Conservation (phyloP, 2,797 vertebrate genomes). For the Varecia variegata region DNA sequence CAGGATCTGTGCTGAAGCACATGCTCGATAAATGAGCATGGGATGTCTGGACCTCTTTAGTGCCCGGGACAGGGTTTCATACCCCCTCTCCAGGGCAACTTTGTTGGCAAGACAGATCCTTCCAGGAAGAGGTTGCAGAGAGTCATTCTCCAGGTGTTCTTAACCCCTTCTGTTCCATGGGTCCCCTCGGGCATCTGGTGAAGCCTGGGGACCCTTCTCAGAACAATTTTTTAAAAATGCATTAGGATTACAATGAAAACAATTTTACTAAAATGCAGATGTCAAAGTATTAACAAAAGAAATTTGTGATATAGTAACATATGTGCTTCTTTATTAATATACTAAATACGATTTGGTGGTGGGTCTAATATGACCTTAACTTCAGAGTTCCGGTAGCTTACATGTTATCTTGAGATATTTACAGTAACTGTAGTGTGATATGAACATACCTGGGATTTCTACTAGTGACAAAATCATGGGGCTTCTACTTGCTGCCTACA, state of each 20-base stretch:
- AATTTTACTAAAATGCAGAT: constrained; percentile 13
- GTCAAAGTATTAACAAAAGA: neutral
- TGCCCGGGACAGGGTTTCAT: neutral
- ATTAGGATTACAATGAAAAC: neutral
- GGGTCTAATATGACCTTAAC: neutral
- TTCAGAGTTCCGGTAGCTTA: neutral
- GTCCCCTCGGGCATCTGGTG: neutral
- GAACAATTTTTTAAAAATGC: neutral
- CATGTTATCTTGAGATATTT: neutral
- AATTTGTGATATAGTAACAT: neutral
- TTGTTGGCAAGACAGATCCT: neutral
- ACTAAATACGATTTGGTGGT: neutral
- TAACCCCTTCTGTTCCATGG: neutral
- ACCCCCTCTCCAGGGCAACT: neutral
- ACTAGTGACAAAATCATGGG: neutral
- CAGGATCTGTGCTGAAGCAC: neutral
- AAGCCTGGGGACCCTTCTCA: neutral
- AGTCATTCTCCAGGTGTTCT: neutral
- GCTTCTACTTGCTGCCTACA: neutral
- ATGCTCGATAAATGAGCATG: neutral
- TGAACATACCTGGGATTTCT: constrained; percentile 8
- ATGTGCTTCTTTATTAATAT: neutral
- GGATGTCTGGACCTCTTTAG: neutral
- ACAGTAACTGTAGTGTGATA: neutral
- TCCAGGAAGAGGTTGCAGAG: neutral